Evolutionary conservation across 2,113 vertebrate genomes (phyloP), one percentile per base, ranked within the genome.

Genomic region (Arizona elegans): DNA sequence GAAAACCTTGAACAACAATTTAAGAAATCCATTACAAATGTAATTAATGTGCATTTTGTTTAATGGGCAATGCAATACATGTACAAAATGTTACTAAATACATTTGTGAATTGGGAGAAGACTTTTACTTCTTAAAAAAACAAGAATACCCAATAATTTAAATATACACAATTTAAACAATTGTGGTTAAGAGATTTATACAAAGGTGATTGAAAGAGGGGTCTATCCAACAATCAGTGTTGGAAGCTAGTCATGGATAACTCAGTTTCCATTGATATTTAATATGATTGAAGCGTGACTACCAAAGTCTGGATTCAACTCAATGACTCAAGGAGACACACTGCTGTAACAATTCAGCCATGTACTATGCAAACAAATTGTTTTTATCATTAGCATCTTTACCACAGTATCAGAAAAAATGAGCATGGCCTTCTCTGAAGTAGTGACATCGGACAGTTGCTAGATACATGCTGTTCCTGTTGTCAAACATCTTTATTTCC

Each of bases 1-100:
- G 93, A 94, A 91, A 97, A 95, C 88, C 17, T 70, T 89, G 65
- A 95, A 92, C 85, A 6, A 43, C 95, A 87, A 95, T 87, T 92
- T 92, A 96, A 96, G 90, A 94, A 94, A 96, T 91, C 92, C 94
- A 96, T 94, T 93, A 96, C 96, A 96, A 96, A 92, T 65, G 91
- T 93, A 95, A 96, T 95, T 96, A 95, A 96, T 96, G 95, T 93
- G 88, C 24, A 95, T 94, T 96, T 92, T 95, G 33, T 47, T 92
- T 81, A 96, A 94, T 92, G 95, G 93, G 53, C 55, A 95, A 52
- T 87, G n/a, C 33, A 95, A 93, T 33, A 81, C 38, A 93, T 93
- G 95, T 94, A 92, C 55, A 26, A 95, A 96, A 96, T 88, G 21
- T 43, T 90, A 88, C 3, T 88, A 93, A 96, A 93, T 75, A 81